Base-by-base conservation (phyloP, 1,140 invertebrate genomes). In the Cataglyphis hispanica region DNA sequence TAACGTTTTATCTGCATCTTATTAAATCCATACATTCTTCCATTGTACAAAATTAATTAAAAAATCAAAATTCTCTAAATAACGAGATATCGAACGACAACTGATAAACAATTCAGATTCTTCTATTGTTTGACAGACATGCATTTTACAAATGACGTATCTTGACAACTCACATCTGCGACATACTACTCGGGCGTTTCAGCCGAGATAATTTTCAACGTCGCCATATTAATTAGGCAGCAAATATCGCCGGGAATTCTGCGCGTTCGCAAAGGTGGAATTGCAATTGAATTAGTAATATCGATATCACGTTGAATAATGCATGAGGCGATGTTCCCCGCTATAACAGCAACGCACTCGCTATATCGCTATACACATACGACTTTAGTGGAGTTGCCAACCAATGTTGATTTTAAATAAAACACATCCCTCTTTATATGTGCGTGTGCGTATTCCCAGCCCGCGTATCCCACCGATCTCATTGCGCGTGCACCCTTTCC, bases 261-360 rank as follows among this genome's bases (percentile, higher is more conserved):
- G 16, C n/a, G 67, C 86, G 66, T 56, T 27, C 75, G 72, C 75
- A 74, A 64, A 89, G 64, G 87, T 88, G 77, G 87, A 86, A 88
- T 88, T 78, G 72, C 87, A 88, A 89, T 89, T 80, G 84, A 88
- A 89, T 89, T 86, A 89, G 84, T 75, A 86, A 89, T 86, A 77
- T 80, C 88, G 78, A 86, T 89, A 89, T 80, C 40, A 46, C 60
- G 88, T 89, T 89, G 88, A 89, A 89, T 89, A 89, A 89, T 89
- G 84, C 87, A 89, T 86, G 78, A 84, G 74, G 58, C 63, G 72
- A 89, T 86, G 86, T 89, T 86, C 76, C 84, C 70, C 46, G 61
- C 76, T 77, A 86, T 83, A 89, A 83, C 76, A 69, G 31, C 22
- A 50, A 81, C 84, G 69, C 25, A 66, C 66, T 31, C 34, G 67